phyloP scores from a whole-genome alignment of 2,113 vertebrate species.

The Otus sunia region DNA sequence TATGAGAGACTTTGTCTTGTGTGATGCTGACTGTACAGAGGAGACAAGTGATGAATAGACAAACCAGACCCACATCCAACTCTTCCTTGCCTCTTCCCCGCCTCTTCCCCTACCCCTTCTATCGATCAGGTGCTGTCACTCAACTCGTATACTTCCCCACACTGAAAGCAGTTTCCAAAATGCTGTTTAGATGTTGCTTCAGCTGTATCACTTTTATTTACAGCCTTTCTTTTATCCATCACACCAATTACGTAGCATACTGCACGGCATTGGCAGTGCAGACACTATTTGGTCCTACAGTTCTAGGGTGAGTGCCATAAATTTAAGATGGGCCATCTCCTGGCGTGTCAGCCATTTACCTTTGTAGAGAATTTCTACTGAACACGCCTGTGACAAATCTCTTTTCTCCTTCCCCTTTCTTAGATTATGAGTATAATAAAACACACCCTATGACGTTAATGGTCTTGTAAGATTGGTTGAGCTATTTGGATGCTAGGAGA shows the following conservation, averaged over 20 bases:
- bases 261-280: background rate
- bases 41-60: background rate
- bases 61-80: background rate
- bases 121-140: background rate
- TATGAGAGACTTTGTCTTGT: background rate
- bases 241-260: background rate
- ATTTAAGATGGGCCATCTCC: background rate
- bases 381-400: background rate
- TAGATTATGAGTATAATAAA: conserved; percentile 51
- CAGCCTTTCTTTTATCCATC: background rate
- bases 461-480: background rate
- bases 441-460: conserved; percentile 12
- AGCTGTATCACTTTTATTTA: background rate
- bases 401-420: background rate
- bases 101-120: background rate
- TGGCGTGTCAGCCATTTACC: background rate
- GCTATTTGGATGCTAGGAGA: conserved; percentile 3
- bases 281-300: background rate
- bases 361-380: background rate
- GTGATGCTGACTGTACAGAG: background rate
- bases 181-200: background rate
- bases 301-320: background rate
- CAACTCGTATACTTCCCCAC: background rate
- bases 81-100: background rate
- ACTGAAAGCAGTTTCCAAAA: background rate